Conservation (phyloP, 2,888 invertebrate species). For the Trypoxylon attenuatum region DNA sequence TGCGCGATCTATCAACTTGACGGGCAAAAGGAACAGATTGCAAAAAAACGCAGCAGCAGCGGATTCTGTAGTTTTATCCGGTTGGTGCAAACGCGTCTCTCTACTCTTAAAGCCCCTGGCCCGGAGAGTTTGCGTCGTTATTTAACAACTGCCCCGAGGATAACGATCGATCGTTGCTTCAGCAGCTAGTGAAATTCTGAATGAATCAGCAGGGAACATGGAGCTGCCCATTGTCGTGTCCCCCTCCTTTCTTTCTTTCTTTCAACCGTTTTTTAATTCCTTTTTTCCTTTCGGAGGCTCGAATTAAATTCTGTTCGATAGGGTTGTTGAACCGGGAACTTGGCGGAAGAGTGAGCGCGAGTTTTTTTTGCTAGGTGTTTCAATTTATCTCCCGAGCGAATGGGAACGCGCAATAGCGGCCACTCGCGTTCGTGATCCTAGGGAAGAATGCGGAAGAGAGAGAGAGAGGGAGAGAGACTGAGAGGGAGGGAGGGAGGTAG, state of each 20-base stretch:
- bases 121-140: slow-evolving; percentile 16
- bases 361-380: background rate
- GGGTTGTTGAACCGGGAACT: background rate
- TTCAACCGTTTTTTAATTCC: too few relatives aligned
- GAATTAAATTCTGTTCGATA: slow-evolving; percentile 21
- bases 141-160: slow-evolving; percentile 37
- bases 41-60: background rate
- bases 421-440: background rate
- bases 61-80: background rate
- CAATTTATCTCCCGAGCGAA: background rate
- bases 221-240: background rate
- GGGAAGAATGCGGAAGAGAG: too few relatives aligned
- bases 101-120: too few relatives aligned
- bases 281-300: background rate
- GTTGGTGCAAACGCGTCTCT: background rate
- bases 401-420: background rate
- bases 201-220: slow-evolving; percentile 27
- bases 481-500: too few relatives aligned
- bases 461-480: too few relatives aligned
- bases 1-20: background rate
- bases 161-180: slow-evolving; percentile 39
- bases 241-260: slow-evolving; percentile 10
- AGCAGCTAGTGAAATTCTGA: slow-evolving; percentile 31
- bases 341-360: background rate
- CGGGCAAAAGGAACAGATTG: background rate